A percentile compares a stretch with the other conserved stretches of the same genome.
Conservation (phyloP, 2,797 vertebrate genomes). For the Cercopithecus mitis region DNA sequence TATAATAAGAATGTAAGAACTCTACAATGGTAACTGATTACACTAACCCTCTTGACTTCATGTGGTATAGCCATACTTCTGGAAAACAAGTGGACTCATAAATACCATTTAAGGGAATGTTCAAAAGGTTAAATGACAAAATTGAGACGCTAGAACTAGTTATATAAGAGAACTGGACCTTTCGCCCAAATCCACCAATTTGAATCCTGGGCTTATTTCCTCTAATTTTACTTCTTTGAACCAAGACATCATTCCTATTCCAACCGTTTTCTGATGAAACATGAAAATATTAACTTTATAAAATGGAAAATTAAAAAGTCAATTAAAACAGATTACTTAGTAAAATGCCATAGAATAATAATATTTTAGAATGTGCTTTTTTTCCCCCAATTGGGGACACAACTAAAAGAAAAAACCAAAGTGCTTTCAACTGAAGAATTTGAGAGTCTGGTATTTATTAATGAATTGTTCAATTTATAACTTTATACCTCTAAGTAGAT, state of each 20-base stretch:
- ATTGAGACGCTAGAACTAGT: not conserved
- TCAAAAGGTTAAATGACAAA: not conserved
- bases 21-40: not conserved
- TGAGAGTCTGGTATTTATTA: constrained; percentile 34
- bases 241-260: not conserved
- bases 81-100: not conserved
- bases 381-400: not conserved
- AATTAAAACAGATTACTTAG: not conserved
- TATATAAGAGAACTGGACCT: not conserved
- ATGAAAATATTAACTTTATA: constrained; percentile 31
- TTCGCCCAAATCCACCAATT: not conserved
- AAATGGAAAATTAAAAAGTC: not conserved
- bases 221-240: not conserved
- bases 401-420: not conserved
- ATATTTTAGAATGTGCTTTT: not conserved
- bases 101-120: not conserved
- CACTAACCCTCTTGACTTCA: not conserved
- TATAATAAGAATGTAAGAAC: not conserved
- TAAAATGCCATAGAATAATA: not conserved
- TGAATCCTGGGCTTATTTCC: not conserved
- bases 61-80: not conserved
- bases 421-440: constrained; percentile 21
- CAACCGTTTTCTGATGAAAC: constrained; percentile 10
- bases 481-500: constrained; percentile 53
- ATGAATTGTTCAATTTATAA: constrained; percentile 45